Percentiles rank a stretch among this genome's conserved stretches.
phyloP scores from a whole-genome alignment of 2,113 vertebrate species.

The Cephalopholis sonnerati region DNA sequence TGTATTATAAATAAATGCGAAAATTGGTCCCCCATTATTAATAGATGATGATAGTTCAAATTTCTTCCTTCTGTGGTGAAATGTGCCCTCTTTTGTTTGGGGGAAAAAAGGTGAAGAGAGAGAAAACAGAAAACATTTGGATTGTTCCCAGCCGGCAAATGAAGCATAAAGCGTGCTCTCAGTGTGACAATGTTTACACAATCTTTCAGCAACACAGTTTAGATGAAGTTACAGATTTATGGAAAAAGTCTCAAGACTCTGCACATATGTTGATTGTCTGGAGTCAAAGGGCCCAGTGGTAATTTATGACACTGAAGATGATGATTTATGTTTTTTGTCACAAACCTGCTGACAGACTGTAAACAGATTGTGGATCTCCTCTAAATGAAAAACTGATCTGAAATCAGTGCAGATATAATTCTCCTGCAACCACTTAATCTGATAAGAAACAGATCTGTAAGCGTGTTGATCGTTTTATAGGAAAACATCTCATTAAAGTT shows the following conservation, averaged over 20 bases:
- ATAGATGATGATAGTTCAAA: constrained; percentile 38
- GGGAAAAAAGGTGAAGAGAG: background rate
- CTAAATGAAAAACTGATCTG: constrained; percentile 28
- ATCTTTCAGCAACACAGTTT: constrained; percentile 54
- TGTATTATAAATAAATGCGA: constrained; percentile 43
- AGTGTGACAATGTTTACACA: constrained; percentile 60
- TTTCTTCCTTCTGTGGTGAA: constrained; percentile 47
- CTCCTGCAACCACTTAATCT: background rate
- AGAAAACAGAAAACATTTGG: constrained; percentile 38
- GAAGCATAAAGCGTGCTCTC: constrained; percentile 53
- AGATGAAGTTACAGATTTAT: constrained; percentile 61
- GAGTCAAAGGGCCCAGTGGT: constrained; percentile 54
- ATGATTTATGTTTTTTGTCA: constrained; percentile 59
- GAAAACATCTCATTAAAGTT: background rate
- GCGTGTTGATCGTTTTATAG: background rate
- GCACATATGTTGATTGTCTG: constrained; percentile 60
- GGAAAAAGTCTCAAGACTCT: constrained; percentile 33
- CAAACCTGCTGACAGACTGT: constrained; percentile 60
- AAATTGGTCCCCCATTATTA: constrained; percentile 20
- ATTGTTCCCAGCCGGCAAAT: constrained; percentile 66
- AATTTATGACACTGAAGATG: constrained; percentile 61
- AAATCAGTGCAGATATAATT: background rate
- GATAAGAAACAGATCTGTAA: background rate
- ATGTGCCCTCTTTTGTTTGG: constrained; percentile 14
- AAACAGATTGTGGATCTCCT: constrained; percentile 60